Evolutionary conservation across 2,113 vertebrate species (phyloP), one percentile per base, ranked within the genome.

Genomic region (Calonectris borealis): DNA sequence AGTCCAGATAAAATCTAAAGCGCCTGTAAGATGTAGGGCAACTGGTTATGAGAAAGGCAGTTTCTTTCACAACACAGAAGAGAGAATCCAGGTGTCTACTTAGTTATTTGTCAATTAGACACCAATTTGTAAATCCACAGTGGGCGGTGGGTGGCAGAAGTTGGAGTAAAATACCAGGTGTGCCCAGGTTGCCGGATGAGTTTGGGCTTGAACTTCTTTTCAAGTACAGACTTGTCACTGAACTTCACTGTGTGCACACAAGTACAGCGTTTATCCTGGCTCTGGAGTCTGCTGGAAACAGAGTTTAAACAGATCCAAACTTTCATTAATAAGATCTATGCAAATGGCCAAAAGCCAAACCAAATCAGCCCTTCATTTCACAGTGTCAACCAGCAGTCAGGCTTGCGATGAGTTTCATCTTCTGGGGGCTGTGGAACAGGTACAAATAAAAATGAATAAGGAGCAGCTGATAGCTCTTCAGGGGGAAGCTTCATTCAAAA

Each of bases 1-100:
- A 79, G 54, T 44, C 52, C n/a, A 93, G 96, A 96, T 96, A 96
- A 94, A 83, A 94, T 95, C 95, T 94, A 40, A 69, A 91, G 65
- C 65, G 52, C 49, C 36, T 89, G 27, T 44, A 80, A 93, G 40
- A 89, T 25, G 62, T 31, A 88, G 66, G 66, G 38, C 49, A 91
- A 52, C 65, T 2, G 5, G 32, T 90, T 94, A 86, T 66, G 66
- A 93, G 92, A 92, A 85, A 80, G 46, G 55, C 62, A 77, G 40
- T 88, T 91, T 83, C 78, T 90, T 92, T 94, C 84, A 94, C 31
- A 80, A 70, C 49, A 79, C 36, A 91, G 54, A 82, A 61, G 49
- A 87, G 52, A 79, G 9, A 72, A 61, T 62, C 49, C 66, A 83
- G 36, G 40, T 90, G 72, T 71, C 85, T 93, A 13, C 49, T 83